Evolutionary conservation across 2,888 invertebrate species (phyloP).

Genomic region (Gymnocheta viridis): DNA sequence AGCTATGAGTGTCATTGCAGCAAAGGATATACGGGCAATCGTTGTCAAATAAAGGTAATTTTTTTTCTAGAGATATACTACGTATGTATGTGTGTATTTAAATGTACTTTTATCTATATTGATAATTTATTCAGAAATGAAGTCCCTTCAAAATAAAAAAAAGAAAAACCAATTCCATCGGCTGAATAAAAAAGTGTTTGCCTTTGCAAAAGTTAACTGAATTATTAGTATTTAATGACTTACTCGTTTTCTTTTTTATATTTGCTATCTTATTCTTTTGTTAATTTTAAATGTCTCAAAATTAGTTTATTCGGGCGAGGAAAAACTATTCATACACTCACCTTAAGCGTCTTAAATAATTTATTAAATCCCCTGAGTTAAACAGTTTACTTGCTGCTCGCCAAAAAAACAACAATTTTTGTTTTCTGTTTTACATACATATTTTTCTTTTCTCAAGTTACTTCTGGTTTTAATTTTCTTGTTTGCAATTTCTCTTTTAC

Average conservation of each 20-base stretch:
- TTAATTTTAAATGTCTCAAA: background rate
- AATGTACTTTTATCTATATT: too few relatives aligned
- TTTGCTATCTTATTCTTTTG: background rate
- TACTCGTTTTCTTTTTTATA: background rate
- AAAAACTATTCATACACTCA: background rate
- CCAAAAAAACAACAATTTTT: background rate
- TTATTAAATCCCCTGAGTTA: slow-evolving; percentile 1
- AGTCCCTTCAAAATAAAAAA: too few relatives aligned
- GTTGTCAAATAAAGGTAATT: slow-evolving; percentile 88
- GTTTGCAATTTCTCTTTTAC: background rate
- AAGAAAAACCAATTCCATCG: too few relatives aligned
- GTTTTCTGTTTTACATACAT: background rate
- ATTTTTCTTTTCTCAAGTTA: slow-evolving; percentile 27
- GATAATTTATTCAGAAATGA: too few relatives aligned
- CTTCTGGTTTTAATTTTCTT: slow-evolving; percentile 2
- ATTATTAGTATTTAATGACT: too few relatives aligned
- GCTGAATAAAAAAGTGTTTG: too few relatives aligned
- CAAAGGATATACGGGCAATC: slow-evolving; percentile 87
- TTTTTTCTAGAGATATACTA: background rate
- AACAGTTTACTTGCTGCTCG: slow-evolving; percentile 5
- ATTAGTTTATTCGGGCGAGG: background rate
- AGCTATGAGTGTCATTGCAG: slow-evolving; percentile 87
- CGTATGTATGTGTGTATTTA: too few relatives aligned
- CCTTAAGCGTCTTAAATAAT: background rate
- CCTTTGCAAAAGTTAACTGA: too few relatives aligned